Percentiles rank a stretch among this genome's conserved stretches.
phyloP scores from a whole-genome alignment of 1,140 invertebrate species.

The Procambarus virginalis region DNA sequence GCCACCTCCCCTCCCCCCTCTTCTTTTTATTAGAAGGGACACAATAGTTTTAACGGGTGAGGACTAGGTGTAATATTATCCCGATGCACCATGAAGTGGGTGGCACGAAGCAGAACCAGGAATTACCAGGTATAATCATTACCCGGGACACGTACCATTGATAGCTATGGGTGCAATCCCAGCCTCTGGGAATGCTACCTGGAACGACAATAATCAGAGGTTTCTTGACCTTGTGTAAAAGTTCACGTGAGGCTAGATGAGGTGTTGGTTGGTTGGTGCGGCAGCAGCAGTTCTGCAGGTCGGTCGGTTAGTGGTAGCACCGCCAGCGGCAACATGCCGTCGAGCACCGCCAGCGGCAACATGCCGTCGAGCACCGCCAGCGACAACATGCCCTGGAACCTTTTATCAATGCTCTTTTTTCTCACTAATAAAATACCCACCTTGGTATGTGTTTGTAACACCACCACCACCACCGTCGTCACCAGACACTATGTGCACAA shows the following conservation, averaged over 20 bases:
- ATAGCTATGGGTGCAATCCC: constrained; percentile 20
- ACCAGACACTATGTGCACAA: too few species aligned
- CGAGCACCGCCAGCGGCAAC: too few species aligned
- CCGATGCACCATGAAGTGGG: constrained; percentile 6
- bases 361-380: too few species aligned
- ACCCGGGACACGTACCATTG: constrained; percentile 21
- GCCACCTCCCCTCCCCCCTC: too few species aligned
- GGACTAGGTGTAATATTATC: constrained; percentile 3
- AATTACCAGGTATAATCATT: constrained; percentile 33
- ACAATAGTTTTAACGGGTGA: neutral
- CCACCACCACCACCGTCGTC: too few species aligned
- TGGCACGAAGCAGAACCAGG: constrained; percentile 10
- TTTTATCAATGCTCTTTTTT: too few species aligned
- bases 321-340: too few species aligned
- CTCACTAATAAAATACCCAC: too few species aligned
- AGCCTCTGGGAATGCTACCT: constrained; percentile 31
- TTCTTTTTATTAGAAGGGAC: neutral
- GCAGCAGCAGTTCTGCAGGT: neutral
- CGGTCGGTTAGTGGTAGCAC: neutral
- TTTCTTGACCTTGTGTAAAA: constrained; percentile 15
- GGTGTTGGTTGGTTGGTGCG: too few species aligned
- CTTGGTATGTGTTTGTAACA: too few species aligned
- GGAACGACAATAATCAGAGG: constrained; percentile 36
- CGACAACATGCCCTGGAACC: too few species aligned
- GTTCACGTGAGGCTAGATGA: neutral